Conservation (phyloP, 2,888 invertebrate genomes). For the Ectobius pallidus region DNA sequence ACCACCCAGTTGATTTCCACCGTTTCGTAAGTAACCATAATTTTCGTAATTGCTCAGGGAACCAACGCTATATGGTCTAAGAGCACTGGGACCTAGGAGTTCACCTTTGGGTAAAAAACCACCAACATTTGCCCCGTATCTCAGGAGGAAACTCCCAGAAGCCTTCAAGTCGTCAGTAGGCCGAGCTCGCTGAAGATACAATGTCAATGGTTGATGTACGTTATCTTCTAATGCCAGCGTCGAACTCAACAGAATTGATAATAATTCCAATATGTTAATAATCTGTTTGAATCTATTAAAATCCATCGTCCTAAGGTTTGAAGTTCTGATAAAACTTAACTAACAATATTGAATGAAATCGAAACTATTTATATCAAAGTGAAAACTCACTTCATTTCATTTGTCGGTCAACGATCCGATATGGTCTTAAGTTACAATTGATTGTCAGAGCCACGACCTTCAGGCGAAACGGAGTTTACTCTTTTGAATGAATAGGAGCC, state of each 20-base stretch:
- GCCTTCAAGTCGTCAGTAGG: not conserved
- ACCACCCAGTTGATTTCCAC: not conserved
- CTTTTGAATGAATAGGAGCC: not conserved
- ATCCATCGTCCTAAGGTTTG: too few species aligned
- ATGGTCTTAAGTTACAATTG: not conserved
- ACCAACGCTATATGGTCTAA: not conserved
- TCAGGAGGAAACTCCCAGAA: not conserved
- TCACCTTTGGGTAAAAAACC: conserved; percentile 13
- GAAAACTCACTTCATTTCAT: not conserved
- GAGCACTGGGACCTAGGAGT: not conserved
- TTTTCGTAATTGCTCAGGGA: not conserved
- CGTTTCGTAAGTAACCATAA: not conserved
- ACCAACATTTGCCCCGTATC: not conserved
- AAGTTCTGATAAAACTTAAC: too few species aligned
- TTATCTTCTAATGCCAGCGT: not conserved
- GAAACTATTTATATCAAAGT: too few species aligned
- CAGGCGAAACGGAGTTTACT: not conserved
- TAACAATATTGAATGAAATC: too few species aligned
- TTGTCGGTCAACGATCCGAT: conserved; percentile 1
- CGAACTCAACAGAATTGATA: not conserved
- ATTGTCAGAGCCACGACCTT: not conserved
- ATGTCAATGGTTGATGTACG: not conserved
- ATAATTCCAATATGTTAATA: too few species aligned
- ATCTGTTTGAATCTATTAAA: too few species aligned
- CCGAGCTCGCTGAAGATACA: not conserved